Conservation (phyloP, 2,888 invertebrate genomes). For the Dinocampus coccinellae region DNA sequence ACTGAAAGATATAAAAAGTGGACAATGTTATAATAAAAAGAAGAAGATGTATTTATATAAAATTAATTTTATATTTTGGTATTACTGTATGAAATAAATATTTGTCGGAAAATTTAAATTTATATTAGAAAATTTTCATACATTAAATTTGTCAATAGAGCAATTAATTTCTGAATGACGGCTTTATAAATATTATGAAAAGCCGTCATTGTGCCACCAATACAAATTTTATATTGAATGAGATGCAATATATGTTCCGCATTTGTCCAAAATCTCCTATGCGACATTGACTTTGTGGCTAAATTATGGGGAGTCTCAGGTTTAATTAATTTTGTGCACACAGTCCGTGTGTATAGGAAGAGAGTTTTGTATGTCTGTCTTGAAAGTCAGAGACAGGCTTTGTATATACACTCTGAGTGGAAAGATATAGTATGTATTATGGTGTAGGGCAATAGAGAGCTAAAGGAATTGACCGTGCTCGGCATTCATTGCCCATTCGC, state of each 20-base stretch:
- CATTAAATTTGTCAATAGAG: too few species aligned
- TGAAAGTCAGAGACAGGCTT: neutral
- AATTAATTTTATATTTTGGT: too few species aligned
- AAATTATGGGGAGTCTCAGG: neutral
- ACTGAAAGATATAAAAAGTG: neutral
- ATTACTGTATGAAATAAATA: too few species aligned
- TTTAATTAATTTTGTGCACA: neutral
- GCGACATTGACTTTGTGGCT: neutral
- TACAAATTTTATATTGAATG: neutral
- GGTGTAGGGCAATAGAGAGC: neutral
- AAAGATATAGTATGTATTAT: neutral
- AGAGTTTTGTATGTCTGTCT: neutral
- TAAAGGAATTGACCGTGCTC: slow-evolving; percentile 33
- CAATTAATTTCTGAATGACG: too few species aligned
- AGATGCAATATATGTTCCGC: neutral
- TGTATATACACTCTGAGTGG: neutral
- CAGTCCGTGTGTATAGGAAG: neutral
- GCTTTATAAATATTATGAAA: too few species aligned
- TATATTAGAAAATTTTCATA: too few species aligned
- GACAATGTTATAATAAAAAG: neutral
- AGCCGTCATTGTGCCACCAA: too few species aligned
- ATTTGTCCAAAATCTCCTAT: neutral
- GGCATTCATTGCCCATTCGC: slow-evolving; percentile 47
- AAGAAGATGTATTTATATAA: neutral
- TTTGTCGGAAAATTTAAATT: too few species aligned